Evolutionary conservation across 2,888 invertebrate genomes (phyloP).

Genomic region (Branchellion lobata): DNA sequence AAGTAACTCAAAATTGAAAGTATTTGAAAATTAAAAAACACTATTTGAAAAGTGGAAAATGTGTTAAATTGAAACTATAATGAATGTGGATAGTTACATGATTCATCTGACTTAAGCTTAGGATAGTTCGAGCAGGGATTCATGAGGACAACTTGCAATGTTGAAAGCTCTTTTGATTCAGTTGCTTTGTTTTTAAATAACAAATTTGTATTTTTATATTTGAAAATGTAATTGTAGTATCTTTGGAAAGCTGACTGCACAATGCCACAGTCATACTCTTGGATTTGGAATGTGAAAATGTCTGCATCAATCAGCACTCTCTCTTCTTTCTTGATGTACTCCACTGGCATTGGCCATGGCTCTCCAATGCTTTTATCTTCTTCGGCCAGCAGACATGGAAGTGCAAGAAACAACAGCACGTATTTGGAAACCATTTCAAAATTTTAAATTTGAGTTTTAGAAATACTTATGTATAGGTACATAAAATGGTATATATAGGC

Average conservation of each 20-base stretch:
- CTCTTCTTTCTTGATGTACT: conserved; percentile 32
- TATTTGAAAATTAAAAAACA: not conserved
- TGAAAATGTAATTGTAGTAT: conserved; percentile 65
- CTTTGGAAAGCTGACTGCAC: conserved; percentile 66
- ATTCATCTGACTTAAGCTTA: conserved; percentile 73
- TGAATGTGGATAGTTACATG: too few relatives aligned
- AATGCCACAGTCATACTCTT: conserved; percentile 65
- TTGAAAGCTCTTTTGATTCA: not conserved
- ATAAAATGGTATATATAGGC: too few relatives aligned
- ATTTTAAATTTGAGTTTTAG: too few relatives aligned
- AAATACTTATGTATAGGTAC: too few relatives aligned
- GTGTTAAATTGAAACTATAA: too few relatives aligned
- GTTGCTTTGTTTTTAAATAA: not conserved
- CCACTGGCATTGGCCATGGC: conserved; percentile 53
- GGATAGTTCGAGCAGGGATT: conserved; percentile 72
- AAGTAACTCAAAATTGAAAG: too few relatives aligned
- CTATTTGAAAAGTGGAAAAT: not conserved
- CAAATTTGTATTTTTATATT: not conserved
- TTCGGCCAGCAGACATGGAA: too few relatives aligned
- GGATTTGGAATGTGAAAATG: conserved; percentile 52
- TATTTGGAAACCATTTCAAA: too few relatives aligned
- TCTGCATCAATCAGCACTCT: conserved; percentile 25
- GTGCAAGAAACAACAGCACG: too few relatives aligned
- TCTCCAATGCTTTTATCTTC: conserved; percentile 42
- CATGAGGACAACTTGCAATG: conserved; percentile 67